A percentile compares a stretch with the other conserved stretches of the same genome.
Evolutionary conservation across 2,113 vertebrate genomes (phyloP).

Genomic region (Labeo rohita): DNA sequence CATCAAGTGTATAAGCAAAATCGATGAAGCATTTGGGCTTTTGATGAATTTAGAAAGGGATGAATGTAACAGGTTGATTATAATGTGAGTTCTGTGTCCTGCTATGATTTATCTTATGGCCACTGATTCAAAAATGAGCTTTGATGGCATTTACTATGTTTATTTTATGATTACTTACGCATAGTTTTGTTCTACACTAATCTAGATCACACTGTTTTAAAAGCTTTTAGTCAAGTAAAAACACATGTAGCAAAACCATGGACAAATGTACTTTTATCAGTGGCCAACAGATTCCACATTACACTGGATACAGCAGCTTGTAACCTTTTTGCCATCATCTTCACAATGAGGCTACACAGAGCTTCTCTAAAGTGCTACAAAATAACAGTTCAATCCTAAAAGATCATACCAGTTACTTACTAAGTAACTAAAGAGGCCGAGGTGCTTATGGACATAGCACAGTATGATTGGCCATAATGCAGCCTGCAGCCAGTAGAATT

Average conservation of each 20-base stretch:
- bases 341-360: neutral
- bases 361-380: neutral
- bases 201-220: neutral
- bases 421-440: neutral
- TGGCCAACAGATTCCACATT: neutral
- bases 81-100: neutral
- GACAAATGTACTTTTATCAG: neutral
- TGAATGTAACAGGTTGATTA: too few relatives aligned
- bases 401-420: neutral
- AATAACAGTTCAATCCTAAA: neutral
- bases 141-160: neutral
- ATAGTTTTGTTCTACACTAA: constrained; percentile 17
- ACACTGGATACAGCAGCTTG: neutral
- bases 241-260: neutral
- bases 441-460: neutral
- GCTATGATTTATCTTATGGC: neutral
- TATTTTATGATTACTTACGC: neutral
- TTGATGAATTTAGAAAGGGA: too few relatives aligned
- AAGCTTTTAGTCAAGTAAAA: neutral
- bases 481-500: too few relatives aligned
- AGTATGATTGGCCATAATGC: neutral
- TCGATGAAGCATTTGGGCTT: too few relatives aligned
- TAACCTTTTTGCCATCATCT: neutral
- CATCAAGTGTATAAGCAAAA: too few relatives aligned
- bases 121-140: neutral